These are phyloP conservation scores for Athalia rosae DNA, from an alignment of 2,888 invertebrate species.

Conservation along the genomic window DNA sequence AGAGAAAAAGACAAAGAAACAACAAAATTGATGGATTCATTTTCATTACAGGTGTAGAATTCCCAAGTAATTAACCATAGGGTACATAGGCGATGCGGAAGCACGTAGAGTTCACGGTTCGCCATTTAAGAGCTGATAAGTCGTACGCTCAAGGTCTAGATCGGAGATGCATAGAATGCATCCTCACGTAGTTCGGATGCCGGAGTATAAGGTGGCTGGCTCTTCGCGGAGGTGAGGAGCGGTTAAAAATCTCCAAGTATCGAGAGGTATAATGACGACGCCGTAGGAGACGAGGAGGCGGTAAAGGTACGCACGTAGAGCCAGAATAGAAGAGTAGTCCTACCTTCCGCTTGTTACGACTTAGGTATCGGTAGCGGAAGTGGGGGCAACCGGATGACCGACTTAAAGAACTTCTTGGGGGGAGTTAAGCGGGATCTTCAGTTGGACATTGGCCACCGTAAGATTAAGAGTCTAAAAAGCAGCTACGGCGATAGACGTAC, in stretches of 20 bases:
- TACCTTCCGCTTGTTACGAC: conserved; percentile 22
- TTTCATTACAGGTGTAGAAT: too few relatives aligned
- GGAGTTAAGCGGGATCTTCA: conserved; percentile 71
- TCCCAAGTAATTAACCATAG: neutral
- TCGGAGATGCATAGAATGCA: conserved; percentile 19
- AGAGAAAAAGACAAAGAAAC: too few relatives aligned
- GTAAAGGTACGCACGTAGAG: neutral
- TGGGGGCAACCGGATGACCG: conserved; percentile 68
- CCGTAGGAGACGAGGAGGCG: neutral
- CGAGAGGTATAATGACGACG: too few relatives aligned
- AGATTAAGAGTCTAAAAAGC: conserved; percentile 71
- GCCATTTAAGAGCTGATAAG: neutral
- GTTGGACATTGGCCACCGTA: conserved; percentile 72
- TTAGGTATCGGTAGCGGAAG: conserved; percentile 53
- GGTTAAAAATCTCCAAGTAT: conserved; percentile 62
- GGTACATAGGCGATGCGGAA: neutral
- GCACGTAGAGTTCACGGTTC: neutral
- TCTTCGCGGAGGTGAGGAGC: conserved; percentile 53
- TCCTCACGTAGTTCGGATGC: conserved; percentile 37
- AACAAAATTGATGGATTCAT: too few relatives aligned
- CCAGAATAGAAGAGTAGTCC: conserved; percentile 1
- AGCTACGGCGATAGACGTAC: conserved; percentile 58
- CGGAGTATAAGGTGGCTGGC: conserved; percentile 35
- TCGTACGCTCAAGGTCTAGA: neutral
- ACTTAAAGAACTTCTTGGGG: conserved; percentile 66